These are phyloP conservation scores for Cynocephalus volans DNA, from an alignment of 2,113 vertebrate species.

Conservation along the genomic window DNA sequence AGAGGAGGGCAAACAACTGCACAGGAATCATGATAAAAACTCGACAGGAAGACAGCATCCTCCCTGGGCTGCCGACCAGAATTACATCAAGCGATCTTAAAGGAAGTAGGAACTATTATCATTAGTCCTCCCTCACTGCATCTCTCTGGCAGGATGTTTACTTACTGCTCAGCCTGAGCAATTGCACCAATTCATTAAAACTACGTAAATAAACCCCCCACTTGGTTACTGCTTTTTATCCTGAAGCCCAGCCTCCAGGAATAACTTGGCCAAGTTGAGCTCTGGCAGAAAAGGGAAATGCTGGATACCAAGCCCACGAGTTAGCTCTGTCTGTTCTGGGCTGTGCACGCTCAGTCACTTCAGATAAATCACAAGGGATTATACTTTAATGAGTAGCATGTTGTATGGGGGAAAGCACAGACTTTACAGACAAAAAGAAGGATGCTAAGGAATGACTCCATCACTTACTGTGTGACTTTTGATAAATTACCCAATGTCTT, in stretches of 20 bases:
- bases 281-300: not conserved
- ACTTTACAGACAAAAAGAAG: not conserved
- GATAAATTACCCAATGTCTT: not conserved
- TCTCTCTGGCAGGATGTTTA: not conserved
- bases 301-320: not conserved
- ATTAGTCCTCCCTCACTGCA: not conserved
- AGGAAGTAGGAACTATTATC: not conserved
- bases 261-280: not conserved
- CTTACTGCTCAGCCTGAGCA: not conserved
- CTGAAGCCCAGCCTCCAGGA: not conserved
- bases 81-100: not conserved
- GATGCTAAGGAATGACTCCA: not conserved
- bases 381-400: not conserved
- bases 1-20: not conserved
- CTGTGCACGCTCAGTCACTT: not conserved
- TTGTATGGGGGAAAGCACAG: not conserved
- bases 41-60: not conserved
- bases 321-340: not conserved
- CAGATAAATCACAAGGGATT: not conserved
- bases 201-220: not conserved
- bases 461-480: not conserved
- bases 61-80: not conserved
- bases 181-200: slow-evolving; percentile 36
- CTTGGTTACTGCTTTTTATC: not conserved
- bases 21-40: not conserved